Base-by-base conservation (phyloP, 2,113 vertebrate genomes). In the Poeciliopsis occidentalis region DNA sequence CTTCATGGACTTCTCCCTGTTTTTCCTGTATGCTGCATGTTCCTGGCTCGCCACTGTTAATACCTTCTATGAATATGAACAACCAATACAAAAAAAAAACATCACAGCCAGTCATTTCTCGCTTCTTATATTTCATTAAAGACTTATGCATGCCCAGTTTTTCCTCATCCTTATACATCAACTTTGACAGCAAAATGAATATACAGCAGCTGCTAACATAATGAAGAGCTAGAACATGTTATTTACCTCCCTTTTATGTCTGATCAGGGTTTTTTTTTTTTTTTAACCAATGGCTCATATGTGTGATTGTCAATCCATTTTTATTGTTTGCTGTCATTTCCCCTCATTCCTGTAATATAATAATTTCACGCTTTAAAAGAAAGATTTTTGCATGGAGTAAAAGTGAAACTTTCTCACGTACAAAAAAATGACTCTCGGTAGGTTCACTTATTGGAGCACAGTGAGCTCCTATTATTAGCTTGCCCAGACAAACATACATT, bases 401-500 rank as follows among this genome's bases (percentile, higher is more conserved):
- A 83, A 82, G 60, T 75, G 64, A 83, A 80, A 66, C 74, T 73
- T 75, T 41, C 62, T 27, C 10, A 71, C 57, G 67, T 41, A 15
- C 4, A 7, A 67, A 67, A 27, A 31, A 30, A 67, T 37, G 10
- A 51, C 39, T 71, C 72, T 15, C 15, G 82, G 71, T 37, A 83
- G 91, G 87, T 88, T 84, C 91, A 84, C 67, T 87, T 87, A 71
- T 89, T 76, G 84, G 86, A 85, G 88, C 81, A 87, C 80, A 76
- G 87, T 84, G 81, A 76, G 85, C 73, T 91, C 82, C 86, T 93
- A 92, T 92, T 85, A 88, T 91, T 86, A 92, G 86, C 91, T 83
- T 93, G 86, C 90, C 92, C 89, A 95, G 95, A 95, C 95, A 92
- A 92, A 95, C 78, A 92, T 90, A 90, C 93, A 95, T 96, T 96